These are phyloP conservation scores for Luehdorfia chinensis DNA, from an alignment of 1,140 invertebrate genomes.

Conservation along the genomic window DNA sequence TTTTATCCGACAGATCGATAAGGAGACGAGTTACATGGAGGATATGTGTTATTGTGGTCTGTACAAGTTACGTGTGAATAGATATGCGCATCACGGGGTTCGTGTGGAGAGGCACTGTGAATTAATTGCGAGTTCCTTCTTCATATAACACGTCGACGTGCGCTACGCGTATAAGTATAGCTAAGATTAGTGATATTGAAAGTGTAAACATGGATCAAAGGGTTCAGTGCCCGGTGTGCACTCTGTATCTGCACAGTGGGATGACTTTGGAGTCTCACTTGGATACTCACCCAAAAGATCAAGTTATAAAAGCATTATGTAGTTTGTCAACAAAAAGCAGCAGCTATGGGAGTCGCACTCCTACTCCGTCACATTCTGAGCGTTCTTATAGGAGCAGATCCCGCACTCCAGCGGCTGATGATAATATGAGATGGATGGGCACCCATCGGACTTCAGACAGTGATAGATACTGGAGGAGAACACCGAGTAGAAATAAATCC, in stretches of 20 bases:
- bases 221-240: constrained; percentile 88
- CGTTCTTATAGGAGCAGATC: constrained; percentile 68
- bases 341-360: constrained; percentile 54
- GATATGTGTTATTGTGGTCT: constrained; percentile 60
- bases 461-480: constrained; percentile 59
- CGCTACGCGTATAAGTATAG: constrained; percentile 19
- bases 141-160: constrained; percentile 38
- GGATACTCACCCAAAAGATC: constrained; percentile 90
- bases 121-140: constrained; percentile 41
- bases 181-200: constrained; percentile 20
- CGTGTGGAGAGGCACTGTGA: constrained; percentile 38
- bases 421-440: constrained; percentile 42
- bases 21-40: constrained; percentile 55
- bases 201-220: constrained; percentile 73
- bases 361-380: constrained; percentile 60
- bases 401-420: constrained; percentile 59
- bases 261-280: constrained; percentile 88
- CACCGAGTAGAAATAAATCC: constrained; percentile 49
- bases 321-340: constrained; percentile 48
- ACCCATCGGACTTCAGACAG: constrained; percentile 46
- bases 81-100: constrained; percentile 61
- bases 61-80: constrained; percentile 50
- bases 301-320: constrained; percentile 88
- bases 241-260: constrained; percentile 87
- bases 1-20: constrained; percentile 73